Conservation (phyloP, 2,113 vertebrate species). For the Syngnathoides biaculeatus region DNA sequence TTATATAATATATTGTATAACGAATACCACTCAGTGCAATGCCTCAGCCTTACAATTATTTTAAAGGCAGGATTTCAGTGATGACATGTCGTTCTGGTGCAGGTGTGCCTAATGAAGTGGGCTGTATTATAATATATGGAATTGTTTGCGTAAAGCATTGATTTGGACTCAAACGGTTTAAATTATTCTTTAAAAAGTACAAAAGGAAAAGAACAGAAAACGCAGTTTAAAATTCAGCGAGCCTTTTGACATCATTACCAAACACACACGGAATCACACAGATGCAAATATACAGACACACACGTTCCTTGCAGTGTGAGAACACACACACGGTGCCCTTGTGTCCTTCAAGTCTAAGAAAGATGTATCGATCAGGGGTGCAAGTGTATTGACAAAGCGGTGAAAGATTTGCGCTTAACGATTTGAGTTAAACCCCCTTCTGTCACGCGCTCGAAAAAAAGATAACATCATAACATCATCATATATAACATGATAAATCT, state of each 20-base stretch:
- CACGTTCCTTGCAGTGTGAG: too few relatives aligned
- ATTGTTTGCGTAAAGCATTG: constrained; percentile 10
- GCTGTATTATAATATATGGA: constrained; percentile 31
- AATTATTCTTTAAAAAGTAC: too few relatives aligned
- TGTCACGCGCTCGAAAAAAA: neutral
- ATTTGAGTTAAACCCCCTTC: constrained; percentile 44
- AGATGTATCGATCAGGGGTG: constrained; percentile 37
- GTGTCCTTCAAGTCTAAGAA: constrained; percentile 38
- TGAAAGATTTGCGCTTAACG: constrained; percentile 34
- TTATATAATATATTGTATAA: neutral
- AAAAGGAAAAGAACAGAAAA: too few relatives aligned
- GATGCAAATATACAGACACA: neutral
- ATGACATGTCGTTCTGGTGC: neutral
- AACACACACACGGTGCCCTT: constrained; percentile 19
- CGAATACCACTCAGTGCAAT: neutral
- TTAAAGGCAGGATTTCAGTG: neutral
- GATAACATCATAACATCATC: neutral
- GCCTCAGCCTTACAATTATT: neutral
- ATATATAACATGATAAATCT: neutral
- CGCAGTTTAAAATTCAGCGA: neutral
- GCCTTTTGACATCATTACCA: too few relatives aligned
- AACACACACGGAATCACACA: neutral
- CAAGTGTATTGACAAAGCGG: constrained; percentile 36
- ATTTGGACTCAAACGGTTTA: neutral
- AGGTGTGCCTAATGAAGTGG: neutral